A percentile compares a stretch with the other conserved stretches of the same genome.
phyloP scores from a whole-genome alignment of 1,140 invertebrate genomes.

The Nymphalis io region DNA sequence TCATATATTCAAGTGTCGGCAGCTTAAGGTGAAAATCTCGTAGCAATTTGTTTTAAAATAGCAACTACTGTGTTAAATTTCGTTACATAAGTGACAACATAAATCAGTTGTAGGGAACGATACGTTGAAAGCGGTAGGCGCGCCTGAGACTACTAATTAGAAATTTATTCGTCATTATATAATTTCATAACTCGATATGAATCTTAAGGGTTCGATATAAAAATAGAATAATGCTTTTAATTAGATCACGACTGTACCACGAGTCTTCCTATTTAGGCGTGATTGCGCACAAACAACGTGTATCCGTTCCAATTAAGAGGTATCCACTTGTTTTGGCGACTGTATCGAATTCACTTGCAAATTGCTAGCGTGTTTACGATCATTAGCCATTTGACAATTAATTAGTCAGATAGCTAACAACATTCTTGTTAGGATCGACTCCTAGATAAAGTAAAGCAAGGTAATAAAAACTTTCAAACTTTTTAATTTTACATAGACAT shows the following conservation, averaged over 20 bases:
- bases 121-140: constrained; percentile 41
- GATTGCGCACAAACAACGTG: constrained; percentile 2
- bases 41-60: constrained; percentile 31
- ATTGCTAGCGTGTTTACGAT: constrained; percentile 32
- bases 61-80: constrained; percentile 37
- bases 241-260: constrained; percentile 1
- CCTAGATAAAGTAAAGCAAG: constrained; percentile 32
- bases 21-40: constrained; percentile 16
- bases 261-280: constrained; percentile 19
- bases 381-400: constrained; percentile 42
- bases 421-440: constrained; percentile 41
- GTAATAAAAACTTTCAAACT: constrained; percentile 20
- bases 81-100: constrained; percentile 40
- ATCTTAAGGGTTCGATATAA: neutral
- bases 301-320: constrained; percentile 39
- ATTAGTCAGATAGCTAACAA: constrained; percentile 41
- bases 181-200: constrained; percentile 2
- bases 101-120: constrained; percentile 35
- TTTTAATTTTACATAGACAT: neutral
- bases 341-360: constrained; percentile 34
- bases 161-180: constrained; percentile 25
- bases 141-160: constrained; percentile 52
- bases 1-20: constrained; percentile 31
- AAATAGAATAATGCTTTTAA: neutral
- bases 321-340: constrained; percentile 31